Evolutionary conservation across 1,140 invertebrate genomes (phyloP), one percentile per base, ranked within the genome.

Genomic region (Anastatus disparis): DNA sequence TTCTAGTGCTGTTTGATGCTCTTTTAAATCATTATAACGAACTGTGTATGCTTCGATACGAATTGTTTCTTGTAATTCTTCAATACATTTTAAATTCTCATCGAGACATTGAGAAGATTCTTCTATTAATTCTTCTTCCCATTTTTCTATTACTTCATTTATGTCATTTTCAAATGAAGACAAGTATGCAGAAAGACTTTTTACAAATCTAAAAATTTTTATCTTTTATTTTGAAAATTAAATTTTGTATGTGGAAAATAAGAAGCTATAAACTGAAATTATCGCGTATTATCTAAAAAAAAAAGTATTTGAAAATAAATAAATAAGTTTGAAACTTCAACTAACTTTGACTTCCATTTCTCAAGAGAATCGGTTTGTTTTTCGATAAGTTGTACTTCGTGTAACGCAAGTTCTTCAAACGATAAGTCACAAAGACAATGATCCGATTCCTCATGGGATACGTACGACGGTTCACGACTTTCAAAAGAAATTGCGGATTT

Each of bases 281-380:
- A n/a, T n/a, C n/a, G n/a, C n/a, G n/a, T n/a, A n/a, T n/a, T n/a
- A n/a, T n/a, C n/a, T n/a, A n/a, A n/a, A n/a, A n/a, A n/a, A n/a
- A n/a, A n/a, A n/a, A n/a, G n/a, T n/a, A n/a, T n/a, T n/a, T n/a
- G n/a, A n/a, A n/a, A n/a, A n/a, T n/a, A n/a, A n/a, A n/a, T n/a
- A n/a, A n/a, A n/a, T n/a, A n/a, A n/a, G n/a, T n/a, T n/a, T n/a
- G n/a, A n/a, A n/a, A n/a, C n/a, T n/a, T n/a, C n/a, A n/a, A 62
- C 68, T 0, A n/a, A 71, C 69, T 40, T 64, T 26, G 29, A 29
- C 26, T 44, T 62, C 52, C 62, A 71, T 13, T 55, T 7, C 26
- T 63, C 42, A 3, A 69, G 17, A 22, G 40, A 26, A 4, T 48
- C 48, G 8, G 29, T 40, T 29, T 68, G 58, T 26, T 56, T 27